Evolutionary conservation across 2,888 invertebrate species (phyloP), one percentile per base, ranked within the genome.

Genomic region (Apodemia duryi): DNA sequence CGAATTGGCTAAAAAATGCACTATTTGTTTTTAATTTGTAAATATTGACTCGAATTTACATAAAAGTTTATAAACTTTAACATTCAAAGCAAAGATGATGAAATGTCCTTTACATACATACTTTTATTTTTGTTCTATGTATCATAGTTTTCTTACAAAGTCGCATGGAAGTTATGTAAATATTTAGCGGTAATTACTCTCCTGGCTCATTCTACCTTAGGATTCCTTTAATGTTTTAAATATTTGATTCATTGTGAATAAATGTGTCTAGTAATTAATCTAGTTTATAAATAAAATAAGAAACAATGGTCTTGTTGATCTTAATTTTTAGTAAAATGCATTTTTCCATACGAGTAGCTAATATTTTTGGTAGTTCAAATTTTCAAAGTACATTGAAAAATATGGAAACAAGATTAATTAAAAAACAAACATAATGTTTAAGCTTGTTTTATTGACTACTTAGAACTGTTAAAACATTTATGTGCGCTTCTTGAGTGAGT

Each of bases 51-150:
- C 46, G 46, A 49, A 49, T 49, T 49, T 5, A 49, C 46, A 49
- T 49, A 49, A 49, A 49, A 49, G 46, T 11, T 49, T 2, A 49
- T 49, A 49, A 49, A 49, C 46, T 49, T 49, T 49, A 3, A 49
- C 13, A 49, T 49, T 49, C 13, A 49, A 49, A 49, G 4, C 13
- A 49, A 49, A 49, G 46, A 49, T 49, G 13, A 49, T 49, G 46
- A 49, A 49, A 11, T 49, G 46, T 49, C 46, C 46, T 49, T 49
- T 49, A 49, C 46, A 49, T 13, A 49, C 46, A 49, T 49, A 49
- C 46, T 49, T 49, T 49, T 49, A 49, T 13, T 49, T 49, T 49
- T 49, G 46, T 49, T 49, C 46, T 49, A 49, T 49, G 46, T 49
- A 49, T 49, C 13, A 49, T 49, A 49, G 46, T 49, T 49, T 49